Evolutionary conservation across 2,888 invertebrate species (phyloP), one percentile per base, ranked within the genome.

Genomic region (Euplagia quadripunctaria): DNA sequence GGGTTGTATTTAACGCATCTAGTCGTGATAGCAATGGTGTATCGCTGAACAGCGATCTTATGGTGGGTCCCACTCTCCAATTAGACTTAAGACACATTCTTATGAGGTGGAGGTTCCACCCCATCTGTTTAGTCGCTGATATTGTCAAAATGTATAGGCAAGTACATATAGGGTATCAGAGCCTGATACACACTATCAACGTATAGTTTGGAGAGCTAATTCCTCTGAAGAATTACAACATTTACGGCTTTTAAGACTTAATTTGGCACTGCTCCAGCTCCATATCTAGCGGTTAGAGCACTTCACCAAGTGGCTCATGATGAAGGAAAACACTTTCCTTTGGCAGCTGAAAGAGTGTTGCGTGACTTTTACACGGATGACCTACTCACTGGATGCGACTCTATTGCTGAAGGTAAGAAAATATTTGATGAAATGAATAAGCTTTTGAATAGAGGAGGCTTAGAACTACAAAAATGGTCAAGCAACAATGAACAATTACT

Each of bases 381-480:
- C 43, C n/a, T 64, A 6, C 17, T 64, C 11, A 43, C 64, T 1
- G 43, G 64, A 6, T 64, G 64, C 17, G 43, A 64, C 6, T 43
- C 64, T 1, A 17, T 17, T 11, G 4, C 20, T 43, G 31, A 64
- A 17, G 64, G 43, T 6, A 17, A 42, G 17, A 9, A 76, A 8
- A 78, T 85, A n/a, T 80, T 76, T 70, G 52, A 81, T 2, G 72
- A 85, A 64, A 79, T 85, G 76, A 83, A 74, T 61, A 65, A 74
- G 5, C 41, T 85, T 17, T 75, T 85, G 78, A 79, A 64, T 14
- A 20, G 67, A 14, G 83, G 84, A 20, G 81, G 86, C 6, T 86
- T 85, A 73, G 31, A 72, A 61, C 41, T 85, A 11, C 85, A 86
- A 71, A 86, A 86, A 72, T 86, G 68, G 68, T 42, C 58, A 17